These are phyloP conservation scores for Anolis carolinensis DNA, from an alignment of 2,113 vertebrate species.

Conservation along the genomic window DNA sequence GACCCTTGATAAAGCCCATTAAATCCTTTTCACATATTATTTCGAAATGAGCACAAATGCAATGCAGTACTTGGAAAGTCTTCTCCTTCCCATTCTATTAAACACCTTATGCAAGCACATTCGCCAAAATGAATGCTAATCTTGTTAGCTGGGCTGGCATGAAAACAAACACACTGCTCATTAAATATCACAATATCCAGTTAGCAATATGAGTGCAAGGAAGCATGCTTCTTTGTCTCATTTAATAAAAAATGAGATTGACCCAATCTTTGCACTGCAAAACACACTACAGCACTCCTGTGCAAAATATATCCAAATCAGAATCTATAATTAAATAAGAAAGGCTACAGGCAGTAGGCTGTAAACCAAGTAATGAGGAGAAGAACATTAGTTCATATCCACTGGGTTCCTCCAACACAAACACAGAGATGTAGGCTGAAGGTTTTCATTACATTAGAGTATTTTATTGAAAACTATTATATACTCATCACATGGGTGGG, in stretches of 20 bases:
- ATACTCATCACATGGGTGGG: background rate
- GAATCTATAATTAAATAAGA: slow-evolving; percentile 59
- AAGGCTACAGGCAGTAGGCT: slow-evolving; percentile 52
- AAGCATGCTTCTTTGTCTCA: slow-evolving; percentile 50
- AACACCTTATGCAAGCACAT: slow-evolving; percentile 67
- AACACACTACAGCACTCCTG: slow-evolving; percentile 41
- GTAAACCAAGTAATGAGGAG: slow-evolving; percentile 33
- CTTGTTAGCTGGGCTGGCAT: slow-evolving; percentile 74
- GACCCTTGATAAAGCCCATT: slow-evolving; percentile 35
- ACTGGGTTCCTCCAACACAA: background rate
- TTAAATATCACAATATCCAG: slow-evolving; percentile 72
- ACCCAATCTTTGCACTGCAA: slow-evolving; percentile 60
- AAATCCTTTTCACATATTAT: slow-evolving; percentile 52
- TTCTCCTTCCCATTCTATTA: slow-evolving; percentile 35
- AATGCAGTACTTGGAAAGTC: slow-evolving; percentile 65
- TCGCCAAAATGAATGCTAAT: slow-evolving; percentile 79
- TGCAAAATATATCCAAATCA: slow-evolving; percentile 62
- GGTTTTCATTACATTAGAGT: background rate
- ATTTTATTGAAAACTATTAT: background rate
- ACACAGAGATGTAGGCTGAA: no score
- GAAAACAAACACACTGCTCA: slow-evolving; percentile 80
- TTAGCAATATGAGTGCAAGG: slow-evolving; percentile 68
- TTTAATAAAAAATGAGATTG: slow-evolving; percentile 70
- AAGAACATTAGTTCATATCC: slow-evolving; percentile 42
- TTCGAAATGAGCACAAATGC: slow-evolving; percentile 59